Evolutionary conservation across 2,888 invertebrate genomes (phyloP).

Genomic region (Amphipyra berbera): DNA sequence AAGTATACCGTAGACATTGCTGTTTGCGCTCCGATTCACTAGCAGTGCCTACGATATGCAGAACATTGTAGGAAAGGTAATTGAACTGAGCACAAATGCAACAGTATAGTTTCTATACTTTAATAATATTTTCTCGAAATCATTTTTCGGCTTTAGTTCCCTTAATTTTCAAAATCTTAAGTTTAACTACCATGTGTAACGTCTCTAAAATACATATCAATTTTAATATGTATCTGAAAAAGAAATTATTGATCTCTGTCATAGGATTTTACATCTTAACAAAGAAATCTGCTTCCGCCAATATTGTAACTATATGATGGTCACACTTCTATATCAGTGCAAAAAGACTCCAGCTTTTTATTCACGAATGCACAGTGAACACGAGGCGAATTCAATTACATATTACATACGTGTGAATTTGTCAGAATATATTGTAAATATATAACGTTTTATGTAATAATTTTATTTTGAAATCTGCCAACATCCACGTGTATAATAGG

Average conservation of each 20-base stretch:
- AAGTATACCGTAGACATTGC: slow-evolving; percentile 12
- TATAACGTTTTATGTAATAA: slow-evolving; percentile 85
- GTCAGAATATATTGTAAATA: slow-evolving; percentile 88
- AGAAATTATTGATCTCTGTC: slow-evolving; percentile 77
- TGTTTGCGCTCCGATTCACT: slow-evolving; percentile 5
- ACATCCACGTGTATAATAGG: slow-evolving; percentile 86
- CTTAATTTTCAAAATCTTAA: slow-evolving; percentile 46
- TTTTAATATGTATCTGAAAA: slow-evolving; percentile 73
- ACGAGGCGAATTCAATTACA: slow-evolving; percentile 78
- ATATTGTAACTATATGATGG: slow-evolving; percentile 68
- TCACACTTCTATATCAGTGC: slow-evolving; percentile 64
- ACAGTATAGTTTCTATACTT: slow-evolving; percentile 19
- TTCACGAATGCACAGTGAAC: slow-evolving; percentile 74
- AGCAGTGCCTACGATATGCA: slow-evolving; percentile 22
- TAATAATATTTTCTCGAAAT: slow-evolving; percentile 32
- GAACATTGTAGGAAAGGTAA: slow-evolving; percentile 21
- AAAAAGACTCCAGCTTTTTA: slow-evolving; percentile 47
- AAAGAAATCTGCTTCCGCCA: slow-evolving; percentile 54
- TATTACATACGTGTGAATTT: slow-evolving; percentile 83
- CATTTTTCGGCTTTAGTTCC: slow-evolving; percentile 38
- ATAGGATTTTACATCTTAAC: slow-evolving; percentile 58
- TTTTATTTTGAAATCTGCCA: slow-evolving; percentile 84
- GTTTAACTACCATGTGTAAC: slow-evolving; percentile 61
- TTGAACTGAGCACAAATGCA: slow-evolving; percentile 48
- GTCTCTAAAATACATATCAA: slow-evolving; percentile 83